Conservation (phyloP, 2,888 invertebrate genomes). For the Halictus ligatus region DNA sequence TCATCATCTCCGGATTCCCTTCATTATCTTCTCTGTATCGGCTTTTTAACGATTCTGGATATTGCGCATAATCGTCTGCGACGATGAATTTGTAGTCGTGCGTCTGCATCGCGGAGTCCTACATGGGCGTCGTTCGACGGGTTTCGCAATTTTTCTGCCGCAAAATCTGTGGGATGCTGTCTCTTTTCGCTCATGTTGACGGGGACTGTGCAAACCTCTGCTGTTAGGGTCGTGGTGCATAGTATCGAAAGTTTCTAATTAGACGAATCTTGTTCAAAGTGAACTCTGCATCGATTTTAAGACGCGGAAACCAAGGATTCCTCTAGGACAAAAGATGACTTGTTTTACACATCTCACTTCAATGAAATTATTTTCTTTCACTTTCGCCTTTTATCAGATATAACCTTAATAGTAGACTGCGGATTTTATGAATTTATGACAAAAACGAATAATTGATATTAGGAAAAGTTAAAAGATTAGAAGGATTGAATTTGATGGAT, state of each 20-base stretch:
- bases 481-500: too few relatives aligned
- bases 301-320: too few relatives aligned
- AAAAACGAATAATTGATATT: too few relatives aligned
- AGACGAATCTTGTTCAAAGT: neutral
- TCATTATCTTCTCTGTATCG: slow-evolving; percentile 30
- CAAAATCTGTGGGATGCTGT: neutral
- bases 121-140: neutral
- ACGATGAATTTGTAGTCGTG: neutral
- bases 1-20: neutral
- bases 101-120: neutral
- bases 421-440: too few relatives aligned
- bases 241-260: neutral
- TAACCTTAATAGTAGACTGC: too few relatives aligned
- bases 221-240: too few relatives aligned
- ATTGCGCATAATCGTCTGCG: neutral
- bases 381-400: too few relatives aligned
- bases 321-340: too few relatives aligned
- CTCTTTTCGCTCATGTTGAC: neutral
- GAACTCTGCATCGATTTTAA: neutral
- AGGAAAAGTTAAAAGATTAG: too few relatives aligned
- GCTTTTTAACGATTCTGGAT: slow-evolving; percentile 9
- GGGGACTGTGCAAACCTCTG: neutral
- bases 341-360: too few relatives aligned
- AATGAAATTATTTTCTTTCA: too few relatives aligned
- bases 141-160: neutral